These are phyloP conservation scores for Morpho deidamia DNA, from an alignment of 2,888 invertebrate genomes.

Conservation along the genomic window DNA sequence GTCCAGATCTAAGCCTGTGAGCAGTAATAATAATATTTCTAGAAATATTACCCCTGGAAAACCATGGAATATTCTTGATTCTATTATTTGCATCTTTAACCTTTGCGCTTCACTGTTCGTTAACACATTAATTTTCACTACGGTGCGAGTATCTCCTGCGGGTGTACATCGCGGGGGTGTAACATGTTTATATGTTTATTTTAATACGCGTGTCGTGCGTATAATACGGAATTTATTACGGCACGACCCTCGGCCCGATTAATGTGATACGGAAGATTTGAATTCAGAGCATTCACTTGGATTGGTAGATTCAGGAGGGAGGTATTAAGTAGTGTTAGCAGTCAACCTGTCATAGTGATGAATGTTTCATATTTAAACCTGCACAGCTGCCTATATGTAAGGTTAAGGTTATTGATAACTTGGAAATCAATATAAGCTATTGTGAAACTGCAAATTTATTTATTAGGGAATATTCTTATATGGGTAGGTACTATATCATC, in stretches of 20 bases:
- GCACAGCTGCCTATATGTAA: too few species aligned
- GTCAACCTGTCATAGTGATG: slow-evolving; percentile 34
- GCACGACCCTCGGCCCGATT: slow-evolving; percentile 69
- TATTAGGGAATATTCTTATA: too few species aligned
- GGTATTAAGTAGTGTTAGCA: slow-evolving; percentile 34
- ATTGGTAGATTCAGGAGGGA: slow-evolving; percentile 56
- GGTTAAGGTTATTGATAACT: background rate
- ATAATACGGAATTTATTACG: slow-evolving; percentile 78
- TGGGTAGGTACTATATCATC: too few species aligned
- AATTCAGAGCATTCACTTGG: slow-evolving; percentile 74
- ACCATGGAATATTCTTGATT: too few species aligned
- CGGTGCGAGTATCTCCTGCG: slow-evolving; percentile 30
- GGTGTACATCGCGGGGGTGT: slow-evolving; percentile 60
- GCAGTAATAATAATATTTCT: too few species aligned
- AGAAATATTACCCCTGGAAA: too few species aligned
- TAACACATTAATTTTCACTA: background rate
- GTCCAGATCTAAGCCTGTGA: too few species aligned
- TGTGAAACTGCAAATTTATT: background rate
- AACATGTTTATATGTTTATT: slow-evolving; percentile 78
- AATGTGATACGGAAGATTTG: slow-evolving; percentile 78
- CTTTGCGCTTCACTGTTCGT: too few species aligned
- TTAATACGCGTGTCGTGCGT: slow-evolving; percentile 79
- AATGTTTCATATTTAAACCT: slow-evolving; percentile 37
- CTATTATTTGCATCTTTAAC: too few species aligned
- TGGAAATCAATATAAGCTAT: background rate